Base-by-base conservation (phyloP, 92 coral and sea anemone species). In the Parazoanthus atlanticus region DNA sequence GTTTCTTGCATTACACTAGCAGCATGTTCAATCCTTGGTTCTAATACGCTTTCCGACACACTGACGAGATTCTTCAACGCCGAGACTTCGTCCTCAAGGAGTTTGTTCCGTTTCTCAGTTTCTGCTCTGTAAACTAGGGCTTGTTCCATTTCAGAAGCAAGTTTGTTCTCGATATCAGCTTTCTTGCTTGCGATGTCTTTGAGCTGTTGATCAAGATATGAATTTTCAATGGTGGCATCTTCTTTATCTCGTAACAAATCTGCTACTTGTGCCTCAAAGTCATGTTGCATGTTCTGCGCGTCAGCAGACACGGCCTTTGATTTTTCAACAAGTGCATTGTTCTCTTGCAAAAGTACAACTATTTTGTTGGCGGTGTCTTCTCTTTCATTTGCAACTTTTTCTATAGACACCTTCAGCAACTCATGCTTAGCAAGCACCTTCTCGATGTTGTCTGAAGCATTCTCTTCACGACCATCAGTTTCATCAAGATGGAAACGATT, bases 21-120 rank as follows among this genome's bases (percentile, higher is more conserved):
- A 6, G 87, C 52, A 13, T 84, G 87, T 54, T 84, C 87, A 29
- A 84, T 43, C 38, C 8, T 26, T 72, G 87, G 87, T 72, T 84
- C 87, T 41, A 73, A 17, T 1, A 46, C 86, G 10, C 31, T 5
- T 43, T 21, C 76, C 12, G 78, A 26, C 41, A 30, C 38, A 84
- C 66, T 32, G 25, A 26, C 13, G 29, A 41, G 34, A 30, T 69
- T 84, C 33, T 71, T 84, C 77, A 84, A 71, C 13, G 38, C 40
- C 15, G 26, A 29, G 52, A 71, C 46, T 31, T 84, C 87, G 70
- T 72, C 40, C 67, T 71, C 67, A 16, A 84, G 28, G 41, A 46
- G n/a, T 70, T 43, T 84, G 41, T 30, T 52, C 16, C 66, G 76
- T 49, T 82, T 70, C 66, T 82, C 77, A 38, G 65, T 38, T 47